These are phyloP conservation scores for Drosophila prostipennis DNA, from an alignment of 2,888 invertebrate genomes.

Conservation along the genomic window DNA sequence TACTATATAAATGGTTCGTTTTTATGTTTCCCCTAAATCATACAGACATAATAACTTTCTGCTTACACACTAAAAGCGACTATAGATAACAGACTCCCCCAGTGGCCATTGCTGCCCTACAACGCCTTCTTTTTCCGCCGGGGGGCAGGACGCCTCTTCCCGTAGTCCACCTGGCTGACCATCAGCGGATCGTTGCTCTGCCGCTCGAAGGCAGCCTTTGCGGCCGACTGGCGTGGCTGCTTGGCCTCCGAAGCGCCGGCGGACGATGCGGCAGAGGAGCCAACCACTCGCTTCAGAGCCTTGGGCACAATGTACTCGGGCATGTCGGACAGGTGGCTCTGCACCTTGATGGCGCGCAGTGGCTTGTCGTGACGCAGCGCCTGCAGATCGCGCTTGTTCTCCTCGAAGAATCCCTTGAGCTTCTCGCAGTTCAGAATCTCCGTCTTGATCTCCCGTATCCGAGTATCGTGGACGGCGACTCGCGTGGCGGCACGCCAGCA, in stretches of 20 bases:
- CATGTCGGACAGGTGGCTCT: conserved; percentile 94
- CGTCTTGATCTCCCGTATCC: conserved; percentile 96
- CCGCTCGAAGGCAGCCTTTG: conserved; percentile 80
- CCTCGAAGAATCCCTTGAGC: conserved; percentile 95
- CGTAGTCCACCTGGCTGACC: conserved; percentile 82
- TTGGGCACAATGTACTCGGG: conserved; percentile 96
- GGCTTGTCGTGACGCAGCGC: conserved; percentile 94
- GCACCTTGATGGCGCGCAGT: conserved; percentile 92
- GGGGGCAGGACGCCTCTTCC: conserved; percentile 58
- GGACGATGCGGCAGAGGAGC: neutral
- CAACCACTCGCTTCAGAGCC: conserved; percentile 88
- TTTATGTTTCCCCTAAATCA: neutral
- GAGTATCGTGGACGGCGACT: conserved; percentile 96
- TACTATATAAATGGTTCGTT: neutral
- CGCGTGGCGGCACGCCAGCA: conserved; percentile 97
- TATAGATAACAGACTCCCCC: neutral
- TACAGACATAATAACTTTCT: neutral
- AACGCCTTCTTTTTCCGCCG: conserved; percentile 38
- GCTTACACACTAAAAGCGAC: neutral
- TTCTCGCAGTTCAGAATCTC: conserved; percentile 97
- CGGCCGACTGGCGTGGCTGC: conserved; percentile 62
- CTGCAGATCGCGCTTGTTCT: conserved; percentile 94
- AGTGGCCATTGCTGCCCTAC: neutral
- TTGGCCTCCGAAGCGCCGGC: conserved; percentile 31
- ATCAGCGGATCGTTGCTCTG: conserved; percentile 82